Evolutionary conservation across 2,797 vertebrate genomes (phyloP), one percentile per base, ranked within the genome.

Genomic region (Pelobates cultripes): DNA sequence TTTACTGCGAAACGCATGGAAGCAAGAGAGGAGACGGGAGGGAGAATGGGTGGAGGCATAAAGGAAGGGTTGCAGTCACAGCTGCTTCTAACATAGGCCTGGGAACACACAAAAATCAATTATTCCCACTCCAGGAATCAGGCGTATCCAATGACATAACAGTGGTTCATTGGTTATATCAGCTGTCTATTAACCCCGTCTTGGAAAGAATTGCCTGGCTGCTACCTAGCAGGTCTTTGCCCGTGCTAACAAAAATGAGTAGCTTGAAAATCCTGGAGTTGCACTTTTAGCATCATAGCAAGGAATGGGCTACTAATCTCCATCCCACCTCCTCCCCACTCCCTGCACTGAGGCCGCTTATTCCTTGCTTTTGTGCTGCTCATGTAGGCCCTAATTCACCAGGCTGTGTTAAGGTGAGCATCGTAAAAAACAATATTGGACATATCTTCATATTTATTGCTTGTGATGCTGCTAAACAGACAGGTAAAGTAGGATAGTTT

Each of bases 21-120:
- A 87, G 82, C 86, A 72, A 73, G 77, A 80, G 81, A 42, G 86
- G 86, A 87, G 43, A 2, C 42, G 0, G 84, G 51, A 88, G 83
- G 87, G 86, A 85, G 85, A 81, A 85, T 83, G 82, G 78, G 82
- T 85, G 84, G 77, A 84, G 69, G 51, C 63, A 28, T 64, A 70
- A 63, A 4, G 60, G 74, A 17, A 63, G 61, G 61, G 77, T 55
- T 66, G 57, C 17, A 79, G 41, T 60, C 60, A 7, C 28, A 74
- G 70, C 75, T 71, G 70, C 74, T 81, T 75, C 55, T 82, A 76
- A 64, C n/a, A 76, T 70, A 74, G 78, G 55, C 64, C 74, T 75
- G 61, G 43, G 70, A 57, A 47, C 64, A 9, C 42, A 69, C 70
- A 75, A 78, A 73, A 78, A 78, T 69, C 63, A 53, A 83, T 75